Evolutionary conservation across 2,113 vertebrate genomes (phyloP).

Genomic region (Origma solitaria): DNA sequence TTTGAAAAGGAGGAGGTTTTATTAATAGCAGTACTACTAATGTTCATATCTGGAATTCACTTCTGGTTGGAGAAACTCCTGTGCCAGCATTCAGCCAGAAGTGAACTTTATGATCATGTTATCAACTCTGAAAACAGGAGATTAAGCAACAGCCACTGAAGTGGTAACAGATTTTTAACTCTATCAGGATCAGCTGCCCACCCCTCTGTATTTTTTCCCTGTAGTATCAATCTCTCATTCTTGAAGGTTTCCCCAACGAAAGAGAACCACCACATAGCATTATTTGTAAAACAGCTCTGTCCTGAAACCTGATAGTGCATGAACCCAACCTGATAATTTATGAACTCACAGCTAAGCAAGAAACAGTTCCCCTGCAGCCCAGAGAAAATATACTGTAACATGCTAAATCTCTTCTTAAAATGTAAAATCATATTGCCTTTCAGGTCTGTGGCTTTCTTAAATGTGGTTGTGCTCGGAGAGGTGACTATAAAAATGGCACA

Average conservation of each 20-base stretch:
- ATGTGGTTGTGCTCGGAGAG: background rate
- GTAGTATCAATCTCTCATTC: background rate
- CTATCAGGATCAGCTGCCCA: background rate
- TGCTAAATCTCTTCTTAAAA: constrained; percentile 46
- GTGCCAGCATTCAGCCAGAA: constrained; percentile 24
- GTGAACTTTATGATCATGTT: constrained; percentile 61
- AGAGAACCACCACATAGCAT: background rate
- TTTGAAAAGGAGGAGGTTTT: constrained; percentile 14
- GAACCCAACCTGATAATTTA: constrained; percentile 44
- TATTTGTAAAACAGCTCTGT: constrained; percentile 45
- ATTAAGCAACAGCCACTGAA: constrained; percentile 44
- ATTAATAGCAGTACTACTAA: constrained; percentile 11
- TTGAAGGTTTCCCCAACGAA: background rate
- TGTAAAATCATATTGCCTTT: constrained; percentile 24
- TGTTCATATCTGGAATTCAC: constrained; percentile 39
- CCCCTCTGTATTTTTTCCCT: background rate
- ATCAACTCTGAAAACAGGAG: constrained; percentile 57
- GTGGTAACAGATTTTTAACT: constrained; percentile 46
- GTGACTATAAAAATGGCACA: constrained; percentile 3
- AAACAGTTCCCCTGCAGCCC: background rate
- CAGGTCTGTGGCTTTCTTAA: constrained; percentile 40
- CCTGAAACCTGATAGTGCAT: constrained; percentile 27
- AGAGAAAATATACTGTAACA: constrained; percentile 15
- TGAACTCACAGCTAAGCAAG: constrained; percentile 45
- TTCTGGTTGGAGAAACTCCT: constrained; percentile 41